phyloP scores from a whole-genome alignment of 2,797 vertebrate genomes.

The Myotis myotis region DNA sequence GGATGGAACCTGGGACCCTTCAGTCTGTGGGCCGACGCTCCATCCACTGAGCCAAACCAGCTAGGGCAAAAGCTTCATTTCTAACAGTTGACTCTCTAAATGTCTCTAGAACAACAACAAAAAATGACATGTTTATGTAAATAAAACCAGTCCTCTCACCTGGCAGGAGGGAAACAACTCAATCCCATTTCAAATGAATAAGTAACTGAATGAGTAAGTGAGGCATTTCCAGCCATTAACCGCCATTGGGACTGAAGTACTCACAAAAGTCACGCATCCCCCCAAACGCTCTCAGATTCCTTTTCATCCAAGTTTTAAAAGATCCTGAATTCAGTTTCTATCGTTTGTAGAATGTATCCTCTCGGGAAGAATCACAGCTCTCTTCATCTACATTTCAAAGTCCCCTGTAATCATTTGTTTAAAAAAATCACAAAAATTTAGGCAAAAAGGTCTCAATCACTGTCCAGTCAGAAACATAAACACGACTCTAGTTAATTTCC shows the following conservation, averaged over 20 bases:
- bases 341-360: background rate
- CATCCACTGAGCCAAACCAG: too few species aligned
- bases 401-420: background rate
- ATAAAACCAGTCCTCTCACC: background rate
- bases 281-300: background rate
- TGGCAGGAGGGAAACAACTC: background rate
- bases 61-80: too few species aligned
- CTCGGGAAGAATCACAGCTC: background rate
- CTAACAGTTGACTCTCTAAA: background rate
- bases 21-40: too few species aligned
- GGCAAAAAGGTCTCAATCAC: background rate
- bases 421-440: background rate
- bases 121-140: background rate
- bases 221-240: background rate
- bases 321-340: background rate
- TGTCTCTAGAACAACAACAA: background rate
- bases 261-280: background rate
- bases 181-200: background rate
- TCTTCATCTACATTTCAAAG: background rate
- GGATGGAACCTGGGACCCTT: too few species aligned
- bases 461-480: background rate
- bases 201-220: background rate
- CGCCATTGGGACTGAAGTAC: background rate
- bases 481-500: background rate
- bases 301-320: background rate